Base-by-base conservation (phyloP, 2,888 invertebrate species). In the Malacosoma neustria region DNA sequence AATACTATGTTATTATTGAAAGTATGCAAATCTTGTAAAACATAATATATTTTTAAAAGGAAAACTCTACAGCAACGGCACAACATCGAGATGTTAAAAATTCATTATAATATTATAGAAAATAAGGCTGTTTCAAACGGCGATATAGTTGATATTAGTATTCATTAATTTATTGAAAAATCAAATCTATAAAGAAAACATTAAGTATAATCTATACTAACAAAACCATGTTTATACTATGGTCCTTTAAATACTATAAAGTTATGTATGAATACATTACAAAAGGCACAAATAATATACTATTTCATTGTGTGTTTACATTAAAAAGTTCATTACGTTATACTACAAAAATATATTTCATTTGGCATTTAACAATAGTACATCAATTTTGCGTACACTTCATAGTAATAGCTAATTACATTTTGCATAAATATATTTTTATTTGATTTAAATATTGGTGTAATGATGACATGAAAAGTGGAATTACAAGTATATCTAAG, bases 301-400 rank as follows among this genome's bases (percentile, higher is more conserved):
- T 9, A 34, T 22, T 22, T 34, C 29, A 32, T 32, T 13, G 14
- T 32, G n/a, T 32, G 7, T 6, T 9, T 57, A 41, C 13, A 51
- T 49, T 39, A 54, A 48, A 57, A 58, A 55, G 59, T 60, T 54
- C 53, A 60, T 60, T 51, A 61, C 61, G 66, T 58, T 71, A 69
- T 72, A 63, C 62, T 82, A 80, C 71, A 82, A 84, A 84, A 84
- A 84, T 84, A 82, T 70, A 76, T 74, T 71, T 76, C 70, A 74
- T 81, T 79, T 80, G 79, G 75, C 74, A 66, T 67, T 76, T 66
- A 66, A 71, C 71, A 74, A 54, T 72, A 66, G 65, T 50, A 61
- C 22, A 22, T n/a, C n/a, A n/a, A n/a, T n/a, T n/a, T n/a, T n/a
- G n/a, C n/a, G n/a, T n/a, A n/a, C n/a, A n/a, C n/a, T n/a, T n/a